Evolutionary conservation across 2,113 vertebrate genomes (phyloP).

Genomic region (Nyctibius bracteatus): DNA sequence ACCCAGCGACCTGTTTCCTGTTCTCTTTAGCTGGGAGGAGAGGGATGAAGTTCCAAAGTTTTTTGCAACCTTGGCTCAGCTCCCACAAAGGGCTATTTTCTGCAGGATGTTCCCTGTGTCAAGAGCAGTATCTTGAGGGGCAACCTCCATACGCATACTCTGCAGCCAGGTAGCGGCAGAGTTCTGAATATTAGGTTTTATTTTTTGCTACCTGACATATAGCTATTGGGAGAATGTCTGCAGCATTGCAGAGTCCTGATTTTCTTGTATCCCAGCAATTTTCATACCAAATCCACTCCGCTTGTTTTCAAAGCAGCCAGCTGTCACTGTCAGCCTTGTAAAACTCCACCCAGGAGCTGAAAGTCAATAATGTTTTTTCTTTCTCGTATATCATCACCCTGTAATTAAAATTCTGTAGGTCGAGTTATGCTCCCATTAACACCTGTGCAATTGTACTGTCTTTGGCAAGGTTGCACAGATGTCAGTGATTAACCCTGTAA

Average conservation of each 20-base stretch:
- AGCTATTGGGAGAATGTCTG: background rate
- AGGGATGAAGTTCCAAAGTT: background rate
- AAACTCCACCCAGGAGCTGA: background rate
- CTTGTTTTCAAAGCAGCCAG: background rate
- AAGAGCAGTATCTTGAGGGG: background rate
- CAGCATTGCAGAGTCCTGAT: background rate
- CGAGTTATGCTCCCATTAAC: background rate
- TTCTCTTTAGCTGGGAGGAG: background rate
- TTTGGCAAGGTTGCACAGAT: background rate
- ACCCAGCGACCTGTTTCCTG: background rate
- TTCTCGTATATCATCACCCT: background rate
- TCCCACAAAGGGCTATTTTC: background rate
- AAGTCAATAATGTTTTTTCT: background rate
- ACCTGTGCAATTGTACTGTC: background rate
- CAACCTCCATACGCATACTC: background rate
- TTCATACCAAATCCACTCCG: background rate
- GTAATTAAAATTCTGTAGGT: slow-evolving; percentile 7
- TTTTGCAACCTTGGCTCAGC: background rate
- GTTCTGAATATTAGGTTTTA: background rate
- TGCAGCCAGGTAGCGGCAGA: background rate
- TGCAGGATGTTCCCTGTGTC: background rate
- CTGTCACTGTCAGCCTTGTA: background rate
- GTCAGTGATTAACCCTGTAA: background rate
- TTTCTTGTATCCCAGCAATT: background rate
- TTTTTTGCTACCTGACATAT: background rate